phyloP scores from a whole-genome alignment of 2,113 vertebrate genomes.

The Pantherophis guttatus region DNA sequence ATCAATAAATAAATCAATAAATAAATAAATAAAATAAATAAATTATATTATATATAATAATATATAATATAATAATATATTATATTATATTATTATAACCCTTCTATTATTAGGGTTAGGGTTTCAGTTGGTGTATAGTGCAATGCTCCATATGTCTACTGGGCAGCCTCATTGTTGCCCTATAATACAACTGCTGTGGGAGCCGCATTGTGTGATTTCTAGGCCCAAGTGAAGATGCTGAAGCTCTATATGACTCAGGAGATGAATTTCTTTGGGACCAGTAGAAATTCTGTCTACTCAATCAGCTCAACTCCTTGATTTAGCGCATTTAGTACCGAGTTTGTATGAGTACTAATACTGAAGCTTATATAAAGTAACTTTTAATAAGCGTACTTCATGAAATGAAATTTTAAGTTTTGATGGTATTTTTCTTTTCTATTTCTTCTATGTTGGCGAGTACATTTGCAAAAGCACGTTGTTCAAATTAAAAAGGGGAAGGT shows the following conservation, averaged over 20 bases:
- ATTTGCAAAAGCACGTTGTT: fast-evolving
- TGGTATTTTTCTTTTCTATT: neutral
- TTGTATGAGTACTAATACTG: neutral
- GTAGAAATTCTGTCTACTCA: neutral
- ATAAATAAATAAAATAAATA: too few species aligned
- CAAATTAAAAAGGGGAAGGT: neutral
- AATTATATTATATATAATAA: too few species aligned
- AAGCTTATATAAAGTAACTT: neutral
- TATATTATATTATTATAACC: neutral
- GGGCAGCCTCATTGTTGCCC: neutral
- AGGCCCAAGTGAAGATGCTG: neutral
- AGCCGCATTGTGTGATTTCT: neutral
- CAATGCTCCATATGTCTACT: neutral
- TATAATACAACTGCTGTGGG: neutral
- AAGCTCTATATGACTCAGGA: neutral
- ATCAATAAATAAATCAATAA: too few species aligned
- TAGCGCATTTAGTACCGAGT: neutral
- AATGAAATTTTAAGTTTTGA: neutral
- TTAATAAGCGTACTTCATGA: neutral
- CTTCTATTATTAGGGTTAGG: neutral
- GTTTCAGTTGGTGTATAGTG: neutral
- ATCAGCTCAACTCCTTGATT: neutral
- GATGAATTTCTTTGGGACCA: neutral
- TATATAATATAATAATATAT: too few species aligned
- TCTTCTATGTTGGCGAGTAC: neutral